Evolutionary conservation across 2,888 invertebrate species (phyloP).

Genomic region (Stictocephala bisonia): DNA sequence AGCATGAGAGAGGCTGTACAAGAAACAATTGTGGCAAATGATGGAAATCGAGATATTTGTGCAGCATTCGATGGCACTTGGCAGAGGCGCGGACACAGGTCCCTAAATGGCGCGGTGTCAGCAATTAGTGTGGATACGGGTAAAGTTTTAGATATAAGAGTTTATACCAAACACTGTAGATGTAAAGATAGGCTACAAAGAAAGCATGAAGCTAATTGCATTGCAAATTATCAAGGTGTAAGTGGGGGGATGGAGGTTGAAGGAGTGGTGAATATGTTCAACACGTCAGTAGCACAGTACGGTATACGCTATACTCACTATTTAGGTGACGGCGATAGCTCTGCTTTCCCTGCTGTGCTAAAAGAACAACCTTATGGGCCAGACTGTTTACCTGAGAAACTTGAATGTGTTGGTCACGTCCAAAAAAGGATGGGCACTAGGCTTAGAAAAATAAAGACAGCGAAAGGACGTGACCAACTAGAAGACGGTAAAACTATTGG

Average conservation of each 20-base stretch:
- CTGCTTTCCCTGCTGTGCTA: too few relatives aligned
- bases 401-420: slow-evolving; percentile 34
- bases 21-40: too few relatives aligned
- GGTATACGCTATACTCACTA: too few relatives aligned
- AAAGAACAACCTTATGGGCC: slow-evolving; percentile 26
- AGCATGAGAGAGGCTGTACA: slow-evolving; percentile 3
- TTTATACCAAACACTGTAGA: slow-evolving; percentile 32
- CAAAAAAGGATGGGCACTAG: slow-evolving; percentile 51
- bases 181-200: slow-evolving; percentile 16
- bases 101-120: slow-evolving; percentile 23
- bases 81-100: slow-evolving; percentile 29
- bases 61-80: slow-evolving; percentile 26
- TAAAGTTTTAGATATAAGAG: slow-evolving; percentile 26
- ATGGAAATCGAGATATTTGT: slow-evolving; percentile 17
- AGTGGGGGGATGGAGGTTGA: slow-evolving; percentile 27
- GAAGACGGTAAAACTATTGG: slow-evolving; percentile 48
- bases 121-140: slow-evolving; percentile 20
- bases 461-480: background rate
- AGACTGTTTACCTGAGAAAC: slow-evolving; percentile 42
- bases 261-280: slow-evolving; percentile 22
- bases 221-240: slow-evolving; percentile 16
- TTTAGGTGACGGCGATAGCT: slow-evolving; percentile 21
- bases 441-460: slow-evolving; percentile 44
- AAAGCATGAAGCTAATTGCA: slow-evolving; percentile 11
- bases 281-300: background rate